These are phyloP conservation scores for Heterodera schachtii DNA, from an alignment of 1,140 invertebrate genomes.

Conservation along the genomic window DNA sequence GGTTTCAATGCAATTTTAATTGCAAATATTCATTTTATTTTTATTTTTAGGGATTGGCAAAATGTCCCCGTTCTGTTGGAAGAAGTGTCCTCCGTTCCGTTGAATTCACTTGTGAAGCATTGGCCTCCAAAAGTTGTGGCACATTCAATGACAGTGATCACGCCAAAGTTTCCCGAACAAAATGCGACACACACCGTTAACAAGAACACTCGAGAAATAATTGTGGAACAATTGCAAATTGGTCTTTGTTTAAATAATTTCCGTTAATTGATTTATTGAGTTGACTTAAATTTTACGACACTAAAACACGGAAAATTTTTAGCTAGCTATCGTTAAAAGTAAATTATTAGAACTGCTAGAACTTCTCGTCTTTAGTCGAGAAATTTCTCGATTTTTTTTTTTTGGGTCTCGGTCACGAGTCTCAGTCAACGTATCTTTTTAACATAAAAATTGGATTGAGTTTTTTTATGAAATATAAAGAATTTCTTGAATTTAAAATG, in stretches of 20 bases:
- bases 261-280: too few relatives aligned
- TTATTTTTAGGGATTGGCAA: slow-evolving; percentile 17
- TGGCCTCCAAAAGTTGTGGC: not conserved
- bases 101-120: slow-evolving; percentile 15
- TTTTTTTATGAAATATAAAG: too few relatives aligned
- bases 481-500: too few relatives aligned
- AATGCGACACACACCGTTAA: slow-evolving; percentile 20
- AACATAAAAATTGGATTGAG: too few relatives aligned
- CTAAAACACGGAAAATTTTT: too few relatives aligned
- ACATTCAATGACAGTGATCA: slow-evolving; percentile 15
- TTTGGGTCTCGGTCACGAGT: too few relatives aligned
- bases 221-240: slow-evolving; percentile 7
- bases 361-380: too few relatives aligned
- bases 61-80: slow-evolving; percentile 10
- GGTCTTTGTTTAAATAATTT: not conserved
- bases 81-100: not conserved
- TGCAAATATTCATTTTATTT: not conserved
- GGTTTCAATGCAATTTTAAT: slow-evolving; percentile 1
- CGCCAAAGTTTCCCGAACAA: slow-evolving; percentile 22
- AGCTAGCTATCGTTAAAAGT: too few relatives aligned
- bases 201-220: not conserved
- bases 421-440: too few relatives aligned
- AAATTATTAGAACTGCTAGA: too few relatives aligned
- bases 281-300: too few relatives aligned
- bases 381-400: too few relatives aligned